Evolutionary conservation across 2,113 vertebrate species (phyloP).

Genomic region (Rostratula benghalensis): DNA sequence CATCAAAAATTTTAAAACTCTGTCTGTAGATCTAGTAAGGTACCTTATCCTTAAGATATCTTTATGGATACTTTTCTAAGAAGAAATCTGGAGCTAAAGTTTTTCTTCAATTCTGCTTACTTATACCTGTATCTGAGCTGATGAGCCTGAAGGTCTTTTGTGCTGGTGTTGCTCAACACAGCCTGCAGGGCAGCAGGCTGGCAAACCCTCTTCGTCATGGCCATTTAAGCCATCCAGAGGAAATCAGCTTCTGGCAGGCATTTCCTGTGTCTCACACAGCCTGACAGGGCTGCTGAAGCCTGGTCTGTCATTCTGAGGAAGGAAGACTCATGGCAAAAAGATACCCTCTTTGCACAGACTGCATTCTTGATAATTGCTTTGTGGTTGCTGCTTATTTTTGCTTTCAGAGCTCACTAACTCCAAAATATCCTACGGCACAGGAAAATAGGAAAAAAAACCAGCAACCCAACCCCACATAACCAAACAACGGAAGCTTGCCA

Average conservation of each 20-base stretch:
- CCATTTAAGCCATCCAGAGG: neutral
- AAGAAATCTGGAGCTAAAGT: neutral
- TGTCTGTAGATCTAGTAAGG: neutral
- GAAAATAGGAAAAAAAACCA: neutral
- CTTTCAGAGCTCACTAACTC: neutral
- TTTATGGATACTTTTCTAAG: neutral
- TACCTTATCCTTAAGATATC: neutral
- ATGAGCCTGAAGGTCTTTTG: neutral
- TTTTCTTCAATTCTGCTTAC: neutral
- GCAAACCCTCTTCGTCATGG: neutral
- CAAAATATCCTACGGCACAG: conserved; percentile 23
- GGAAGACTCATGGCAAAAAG: conserved; percentile 36
- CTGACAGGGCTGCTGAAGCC: neutral
- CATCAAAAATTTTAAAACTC: neutral
- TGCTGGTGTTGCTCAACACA: neutral
- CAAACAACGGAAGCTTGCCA: neutral
- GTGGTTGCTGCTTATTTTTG: conserved; percentile 24
- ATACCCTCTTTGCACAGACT: neutral
- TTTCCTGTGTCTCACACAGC: conserved; percentile 11
- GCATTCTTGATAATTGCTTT: conserved; percentile 36
- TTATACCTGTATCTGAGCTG: neutral
- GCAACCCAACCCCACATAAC: neutral
- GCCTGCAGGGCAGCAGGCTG: neutral
- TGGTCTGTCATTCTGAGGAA: neutral
- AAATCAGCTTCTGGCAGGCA: neutral